Percentiles rank a stretch among this genome's conserved stretches.
Conservation (phyloP, 2,113 vertebrate genomes). For the Recurvirostra avosetta region DNA sequence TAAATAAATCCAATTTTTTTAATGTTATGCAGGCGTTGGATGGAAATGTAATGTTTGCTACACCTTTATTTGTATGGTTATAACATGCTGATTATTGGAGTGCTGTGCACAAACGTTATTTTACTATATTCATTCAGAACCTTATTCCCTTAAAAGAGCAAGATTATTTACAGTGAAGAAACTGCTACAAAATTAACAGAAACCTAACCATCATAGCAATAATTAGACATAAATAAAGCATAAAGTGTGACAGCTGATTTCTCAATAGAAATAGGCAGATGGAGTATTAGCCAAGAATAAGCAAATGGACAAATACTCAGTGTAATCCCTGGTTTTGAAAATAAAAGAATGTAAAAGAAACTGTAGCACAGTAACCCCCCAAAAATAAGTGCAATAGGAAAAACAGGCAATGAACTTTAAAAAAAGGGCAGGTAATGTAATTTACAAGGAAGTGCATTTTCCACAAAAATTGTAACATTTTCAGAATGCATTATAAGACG, state of each 20-base stretch:
- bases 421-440: not conserved
- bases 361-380: not conserved
- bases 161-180: not conserved
- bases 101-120: not conserved
- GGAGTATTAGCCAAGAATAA: not conserved
- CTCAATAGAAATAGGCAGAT: not conserved
- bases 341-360: not conserved
- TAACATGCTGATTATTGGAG: not conserved
- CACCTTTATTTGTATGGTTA: not conserved
- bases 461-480: not conserved
- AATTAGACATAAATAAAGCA: not conserved
- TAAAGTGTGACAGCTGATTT: not conserved
- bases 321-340: not conserved
- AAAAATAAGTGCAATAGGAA: not conserved
- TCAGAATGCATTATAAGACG: not conserved
- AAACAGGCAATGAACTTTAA: not conserved
- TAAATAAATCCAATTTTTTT: not conserved
- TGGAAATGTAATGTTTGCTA: not conserved
- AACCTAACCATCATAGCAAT: not conserved
- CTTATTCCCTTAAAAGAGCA: not conserved
- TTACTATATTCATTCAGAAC: not conserved
- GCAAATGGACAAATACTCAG: not conserved
- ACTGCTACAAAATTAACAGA: not conserved
- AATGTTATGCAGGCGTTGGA: not conserved
- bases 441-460: not conserved